Conservation (phyloP, 2,797 vertebrate species). For the Cygnus olor region DNA sequence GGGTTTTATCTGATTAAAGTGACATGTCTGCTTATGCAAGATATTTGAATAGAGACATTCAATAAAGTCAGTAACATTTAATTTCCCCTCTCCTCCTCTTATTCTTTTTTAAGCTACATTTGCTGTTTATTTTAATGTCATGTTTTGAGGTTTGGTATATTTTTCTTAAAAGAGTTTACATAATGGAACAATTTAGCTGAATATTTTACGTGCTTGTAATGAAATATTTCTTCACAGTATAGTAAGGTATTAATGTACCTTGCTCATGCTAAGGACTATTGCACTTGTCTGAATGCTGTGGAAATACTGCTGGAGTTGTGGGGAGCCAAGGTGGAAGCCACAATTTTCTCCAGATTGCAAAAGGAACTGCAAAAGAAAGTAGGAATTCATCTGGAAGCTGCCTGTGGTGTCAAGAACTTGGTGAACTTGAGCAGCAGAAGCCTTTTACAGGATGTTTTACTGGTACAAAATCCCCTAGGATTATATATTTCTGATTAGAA, state of each 20-base stretch:
- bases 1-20: slow-evolving; percentile 69
- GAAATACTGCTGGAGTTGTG: not conserved
- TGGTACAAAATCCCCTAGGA: not conserved
- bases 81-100: slow-evolving; percentile 14
- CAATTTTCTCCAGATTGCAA: not conserved
- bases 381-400: not conserved
- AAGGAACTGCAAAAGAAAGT: not conserved
- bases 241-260: not conserved
- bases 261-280: not conserved
- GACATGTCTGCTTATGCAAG: slow-evolving; percentile 67
- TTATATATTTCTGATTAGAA: not conserved
- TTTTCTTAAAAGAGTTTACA: not conserved
- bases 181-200: not conserved
- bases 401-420: not conserved
- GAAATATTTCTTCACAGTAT: not conserved
- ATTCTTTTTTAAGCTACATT: slow-evolving; percentile 4
- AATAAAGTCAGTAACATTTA: slow-evolving; percentile 54
- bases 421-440: not conserved
- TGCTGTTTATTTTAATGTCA: slow-evolving; percentile 27
- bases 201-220: not conserved
- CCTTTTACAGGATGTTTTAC: not conserved
- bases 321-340: not conserved
- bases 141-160: not conserved
- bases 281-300: not conserved
- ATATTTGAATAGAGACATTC: slow-evolving; percentile 62